Percentiles rank a stretch among this genome's conserved stretches.
Evolutionary conservation across 2,113 vertebrate genomes (phyloP).

Genomic region (Machaerirhynchus nigripectus): DNA sequence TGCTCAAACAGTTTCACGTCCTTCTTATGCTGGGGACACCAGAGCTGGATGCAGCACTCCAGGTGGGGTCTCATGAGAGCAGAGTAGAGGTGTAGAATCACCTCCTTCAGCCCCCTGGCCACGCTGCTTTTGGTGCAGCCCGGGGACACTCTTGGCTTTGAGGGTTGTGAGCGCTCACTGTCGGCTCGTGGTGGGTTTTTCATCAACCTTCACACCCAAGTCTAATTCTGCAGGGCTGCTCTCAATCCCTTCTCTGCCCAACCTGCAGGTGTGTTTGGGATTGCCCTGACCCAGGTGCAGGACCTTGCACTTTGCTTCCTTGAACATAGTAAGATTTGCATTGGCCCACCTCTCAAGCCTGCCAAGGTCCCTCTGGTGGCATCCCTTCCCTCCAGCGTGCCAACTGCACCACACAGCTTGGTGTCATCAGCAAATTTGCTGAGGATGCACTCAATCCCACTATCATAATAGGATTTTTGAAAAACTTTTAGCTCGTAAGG

Average conservation of each 20-base stretch:
- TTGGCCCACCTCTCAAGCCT: neutral
- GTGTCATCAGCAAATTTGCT: neutral
- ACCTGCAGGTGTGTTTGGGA: neutral
- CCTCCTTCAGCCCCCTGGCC: neutral
- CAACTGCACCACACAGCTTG: neutral
- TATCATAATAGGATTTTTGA: neutral
- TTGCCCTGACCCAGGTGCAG: neutral
- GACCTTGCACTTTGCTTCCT: neutral
- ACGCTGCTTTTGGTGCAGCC: neutral
- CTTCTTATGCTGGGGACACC: neutral
- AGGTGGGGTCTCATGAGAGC: neutral
- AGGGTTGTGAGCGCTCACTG: neutral
- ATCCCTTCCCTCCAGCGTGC: neutral
- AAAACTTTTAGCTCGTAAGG: neutral
- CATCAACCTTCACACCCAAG: neutral
- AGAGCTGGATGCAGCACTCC: neutral
- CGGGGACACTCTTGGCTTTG: neutral
- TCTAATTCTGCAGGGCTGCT: neutral
- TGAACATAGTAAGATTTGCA: neutral
- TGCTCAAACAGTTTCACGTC: neutral
- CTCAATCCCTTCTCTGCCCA: neutral
- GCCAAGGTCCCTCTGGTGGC: neutral
- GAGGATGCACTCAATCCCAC: neutral
- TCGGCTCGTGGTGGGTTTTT: fast-evolving
- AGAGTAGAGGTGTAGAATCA: neutral